Percentiles rank a stretch among this genome's conserved stretches.
Conservation (phyloP, 2,113 vertebrate species). For the Nansenia antarctica region DNA sequence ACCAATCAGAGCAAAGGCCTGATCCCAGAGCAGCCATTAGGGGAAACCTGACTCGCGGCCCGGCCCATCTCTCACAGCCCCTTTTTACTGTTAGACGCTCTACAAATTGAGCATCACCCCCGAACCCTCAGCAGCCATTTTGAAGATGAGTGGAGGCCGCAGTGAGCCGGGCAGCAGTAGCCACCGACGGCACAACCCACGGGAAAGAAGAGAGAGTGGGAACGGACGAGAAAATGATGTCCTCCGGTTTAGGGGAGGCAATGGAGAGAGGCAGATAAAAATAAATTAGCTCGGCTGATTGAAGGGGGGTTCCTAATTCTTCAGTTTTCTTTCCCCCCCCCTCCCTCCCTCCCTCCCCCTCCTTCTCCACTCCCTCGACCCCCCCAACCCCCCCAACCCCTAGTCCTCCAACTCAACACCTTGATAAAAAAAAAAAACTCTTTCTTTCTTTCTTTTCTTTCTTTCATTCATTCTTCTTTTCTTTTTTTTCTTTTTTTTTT, state of each 20-base stretch:
- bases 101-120: conserved; percentile 72
- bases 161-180: conserved; percentile 14
- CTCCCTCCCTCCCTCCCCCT: conserved; percentile 7
- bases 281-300: conserved; percentile 52
- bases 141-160: conserved; percentile 45
- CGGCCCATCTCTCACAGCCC: conserved; percentile 52
- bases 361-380: conserved; percentile 14
- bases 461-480: conserved; percentile 26
- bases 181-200: neutral
- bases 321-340: neutral
- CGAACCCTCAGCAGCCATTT: conserved; percentile 61
- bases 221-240: conserved; percentile 63
- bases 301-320: conserved; percentile 42
- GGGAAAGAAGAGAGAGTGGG: conserved; percentile 53
- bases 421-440: conserved; percentile 57
- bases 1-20: conserved; percentile 52
- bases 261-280: conserved; percentile 56
- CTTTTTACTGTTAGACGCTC: conserved; percentile 51
- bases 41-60: conserved; percentile 56
- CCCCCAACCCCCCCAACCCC: conserved; percentile 38
- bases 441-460: conserved; percentile 53
- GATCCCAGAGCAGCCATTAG: conserved; percentile 63
- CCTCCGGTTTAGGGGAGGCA: conserved; percentile 45
- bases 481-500: conserved; percentile 44
- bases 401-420: conserved; percentile 62